phyloP scores from a whole-genome alignment of 2,888 invertebrate genomes.

The Oscheius sp. region DNA sequence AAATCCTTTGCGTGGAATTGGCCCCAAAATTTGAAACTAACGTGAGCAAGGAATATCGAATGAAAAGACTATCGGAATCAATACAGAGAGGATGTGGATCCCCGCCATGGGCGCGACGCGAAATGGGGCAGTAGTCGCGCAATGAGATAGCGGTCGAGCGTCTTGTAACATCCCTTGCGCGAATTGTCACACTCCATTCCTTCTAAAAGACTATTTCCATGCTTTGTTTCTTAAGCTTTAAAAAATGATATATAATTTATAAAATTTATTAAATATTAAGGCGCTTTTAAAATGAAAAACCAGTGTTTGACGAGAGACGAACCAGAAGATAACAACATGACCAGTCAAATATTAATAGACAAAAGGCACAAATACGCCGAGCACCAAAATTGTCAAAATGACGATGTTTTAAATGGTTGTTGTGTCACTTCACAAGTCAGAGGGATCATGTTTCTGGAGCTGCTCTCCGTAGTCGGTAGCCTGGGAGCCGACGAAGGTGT shows the following conservation, averaged over 20 bases:
- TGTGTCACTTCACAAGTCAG: slow-evolving; percentile 66
- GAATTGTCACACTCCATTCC: background rate
- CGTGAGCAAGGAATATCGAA: slow-evolving; percentile 69
- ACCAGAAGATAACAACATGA: slow-evolving; percentile 21
- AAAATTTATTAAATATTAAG: slow-evolving; percentile 24
- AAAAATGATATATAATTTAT: background rate
- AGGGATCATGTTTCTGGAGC: slow-evolving; percentile 84
- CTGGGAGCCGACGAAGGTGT: slow-evolving; percentile 96
- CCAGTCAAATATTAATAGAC: slow-evolving; percentile 21
- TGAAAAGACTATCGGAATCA: slow-evolving; percentile 38
- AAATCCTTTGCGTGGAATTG: too few species aligned
- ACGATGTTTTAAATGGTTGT: background rate
- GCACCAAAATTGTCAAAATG: slow-evolving; percentile 16
- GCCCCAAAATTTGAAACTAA: slow-evolving; percentile 39
- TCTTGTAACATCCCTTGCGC: slow-evolving; percentile 24
- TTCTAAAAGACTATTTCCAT: background rate
- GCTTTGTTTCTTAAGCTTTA: background rate
- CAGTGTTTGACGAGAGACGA: slow-evolving; percentile 22
- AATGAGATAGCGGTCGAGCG: slow-evolving; percentile 29
- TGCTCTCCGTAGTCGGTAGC: slow-evolving; percentile 99
- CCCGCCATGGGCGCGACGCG: slow-evolving; percentile 22
- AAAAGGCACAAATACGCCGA: slow-evolving; percentile 5
- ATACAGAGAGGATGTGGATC: slow-evolving; percentile 39
- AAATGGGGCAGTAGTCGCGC: slow-evolving; percentile 33
- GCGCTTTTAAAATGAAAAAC: slow-evolving; percentile 9